phyloP scores from a whole-genome alignment of 2,113 vertebrate species.

The Engystomops pustulosus region DNA sequence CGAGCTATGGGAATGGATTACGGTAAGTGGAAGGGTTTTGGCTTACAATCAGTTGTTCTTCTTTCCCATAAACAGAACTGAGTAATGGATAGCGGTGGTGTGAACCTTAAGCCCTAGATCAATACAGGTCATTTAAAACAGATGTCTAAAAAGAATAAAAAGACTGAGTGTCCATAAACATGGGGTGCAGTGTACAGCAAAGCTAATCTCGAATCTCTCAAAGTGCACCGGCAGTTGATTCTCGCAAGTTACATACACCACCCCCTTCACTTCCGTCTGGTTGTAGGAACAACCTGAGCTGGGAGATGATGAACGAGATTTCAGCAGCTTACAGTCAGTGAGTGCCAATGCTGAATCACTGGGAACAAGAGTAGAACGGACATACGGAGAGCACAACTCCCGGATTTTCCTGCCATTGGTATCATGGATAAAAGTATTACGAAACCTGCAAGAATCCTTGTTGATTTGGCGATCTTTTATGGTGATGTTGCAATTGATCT shows the following conservation, averaged over 20 bases:
- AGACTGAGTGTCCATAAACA: not conserved
- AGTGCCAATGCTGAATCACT: not conserved
- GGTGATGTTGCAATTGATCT: constrained; percentile 41
- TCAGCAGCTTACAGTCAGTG: constrained; percentile 27
- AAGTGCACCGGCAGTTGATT: constrained; percentile 39
- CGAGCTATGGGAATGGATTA: too few species aligned
- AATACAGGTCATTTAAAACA: not conserved
- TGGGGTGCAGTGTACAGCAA: not conserved
- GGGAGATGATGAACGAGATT: too few species aligned
- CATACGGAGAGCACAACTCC: not conserved
- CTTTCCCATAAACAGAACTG: too few species aligned
- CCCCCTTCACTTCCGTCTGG: constrained; percentile 1
- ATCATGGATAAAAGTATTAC: constrained; percentile 53
- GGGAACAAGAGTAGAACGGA: not conserved
- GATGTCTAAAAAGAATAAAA: constrained; percentile 14
- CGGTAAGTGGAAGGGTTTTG: too few species aligned
- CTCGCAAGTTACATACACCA: constrained; percentile 41
- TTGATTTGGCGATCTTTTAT: constrained; percentile 27
- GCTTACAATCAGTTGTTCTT: too few species aligned
- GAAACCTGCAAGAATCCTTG: not conserved
- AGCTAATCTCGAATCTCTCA: not conserved
- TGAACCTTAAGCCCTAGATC: too few species aligned
- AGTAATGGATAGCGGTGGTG: too few species aligned
- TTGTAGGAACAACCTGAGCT: constrained; percentile 17
- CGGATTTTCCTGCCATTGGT: constrained; percentile 6